Percentiles rank a stretch among this genome's conserved stretches.
Conservation (phyloP, 2,113 vertebrate genomes). For the Pseudorhombus dupliciocellatus region DNA sequence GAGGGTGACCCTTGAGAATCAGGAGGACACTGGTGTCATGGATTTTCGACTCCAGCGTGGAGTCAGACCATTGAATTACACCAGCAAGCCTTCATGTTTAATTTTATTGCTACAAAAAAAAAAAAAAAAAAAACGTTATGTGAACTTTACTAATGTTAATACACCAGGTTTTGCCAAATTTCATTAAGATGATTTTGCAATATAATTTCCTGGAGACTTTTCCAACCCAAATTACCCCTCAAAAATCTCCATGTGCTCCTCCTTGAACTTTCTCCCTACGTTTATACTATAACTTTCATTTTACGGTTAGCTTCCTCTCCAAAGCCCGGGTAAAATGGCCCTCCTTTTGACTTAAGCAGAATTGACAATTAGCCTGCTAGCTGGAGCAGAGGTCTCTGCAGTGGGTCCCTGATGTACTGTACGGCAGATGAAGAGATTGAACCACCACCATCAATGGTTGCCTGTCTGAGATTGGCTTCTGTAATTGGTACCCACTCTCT, state of each 20-base stretch:
- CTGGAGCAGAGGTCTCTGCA: conserved; percentile 71
- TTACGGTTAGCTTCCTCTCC: conserved; percentile 50
- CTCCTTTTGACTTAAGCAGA: conserved; percentile 72
- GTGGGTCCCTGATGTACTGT: conserved; percentile 66
- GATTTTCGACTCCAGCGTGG: conserved; percentile 22
- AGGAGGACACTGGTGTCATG: conserved; percentile 41
- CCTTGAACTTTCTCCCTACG: conserved; percentile 57
- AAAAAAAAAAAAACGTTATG: too few relatives aligned
- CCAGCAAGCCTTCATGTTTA: background rate
- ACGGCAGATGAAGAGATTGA: conserved; percentile 72
- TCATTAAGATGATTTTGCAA: conserved; percentile 29
- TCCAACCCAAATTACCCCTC: conserved; percentile 38
- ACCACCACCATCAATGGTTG: conserved; percentile 67
- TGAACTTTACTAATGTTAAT: conserved; percentile 19
- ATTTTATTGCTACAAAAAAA: background rate
- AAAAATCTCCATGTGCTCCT: conserved; percentile 31
- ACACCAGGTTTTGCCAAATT: conserved; percentile 16
- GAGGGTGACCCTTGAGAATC: conserved; percentile 68
- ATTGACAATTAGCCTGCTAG: conserved; percentile 75
- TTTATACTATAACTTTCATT: conserved; percentile 54
- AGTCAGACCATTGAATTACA: background rate
- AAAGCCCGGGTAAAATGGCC: conserved; percentile 66
- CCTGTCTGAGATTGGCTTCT: conserved; percentile 70
- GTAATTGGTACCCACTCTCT: conserved; percentile 78
- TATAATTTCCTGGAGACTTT: conserved; percentile 42